Evolutionary conservation across 2,113 vertebrate genomes (phyloP).

Genomic region (Menura novaehollandiae): DNA sequence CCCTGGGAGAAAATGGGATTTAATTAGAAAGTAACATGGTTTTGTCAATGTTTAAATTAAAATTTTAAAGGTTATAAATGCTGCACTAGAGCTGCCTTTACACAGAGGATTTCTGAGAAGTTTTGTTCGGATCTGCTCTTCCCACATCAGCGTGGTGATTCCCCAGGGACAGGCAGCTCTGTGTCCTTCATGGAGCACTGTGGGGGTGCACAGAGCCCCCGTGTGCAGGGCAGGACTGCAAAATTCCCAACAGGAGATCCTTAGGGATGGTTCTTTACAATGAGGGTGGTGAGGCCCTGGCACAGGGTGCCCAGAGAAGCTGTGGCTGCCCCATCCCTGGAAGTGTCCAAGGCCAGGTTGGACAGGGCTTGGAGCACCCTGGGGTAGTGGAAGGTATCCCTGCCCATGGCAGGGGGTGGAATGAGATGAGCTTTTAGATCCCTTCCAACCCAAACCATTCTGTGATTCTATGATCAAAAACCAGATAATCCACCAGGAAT

Average conservation of each 20-base stretch:
- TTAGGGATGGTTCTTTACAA: not conserved
- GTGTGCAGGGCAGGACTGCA: not conserved
- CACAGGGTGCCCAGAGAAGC: not conserved
- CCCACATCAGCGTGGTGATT: rapidly evolving
- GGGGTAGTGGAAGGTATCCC: not conserved
- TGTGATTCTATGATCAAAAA: not conserved
- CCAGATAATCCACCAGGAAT: not conserved
- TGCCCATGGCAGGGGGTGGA: not conserved
- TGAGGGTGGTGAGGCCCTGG: not conserved
- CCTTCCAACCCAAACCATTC: not conserved
- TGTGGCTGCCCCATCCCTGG: not conserved
- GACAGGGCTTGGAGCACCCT: rapidly evolving
- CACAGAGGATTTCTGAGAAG: not conserved
- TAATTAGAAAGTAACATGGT: conserved; percentile 73
- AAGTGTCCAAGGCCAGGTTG: rapidly evolving
- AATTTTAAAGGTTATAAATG: conserved; percentile 60
- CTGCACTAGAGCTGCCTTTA: not conserved
- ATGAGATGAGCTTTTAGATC: rapidly evolving
- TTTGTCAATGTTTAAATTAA: conserved; percentile 78
- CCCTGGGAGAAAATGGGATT: conserved; percentile 80
- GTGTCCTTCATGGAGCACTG: rapidly evolving
- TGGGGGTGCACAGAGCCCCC: not conserved
- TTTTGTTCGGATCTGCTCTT: not conserved
- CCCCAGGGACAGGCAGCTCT: not conserved
- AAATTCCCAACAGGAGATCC: not conserved